Conservation (phyloP, 23 tunicate species). For the Oikopleura albicans region DNA sequence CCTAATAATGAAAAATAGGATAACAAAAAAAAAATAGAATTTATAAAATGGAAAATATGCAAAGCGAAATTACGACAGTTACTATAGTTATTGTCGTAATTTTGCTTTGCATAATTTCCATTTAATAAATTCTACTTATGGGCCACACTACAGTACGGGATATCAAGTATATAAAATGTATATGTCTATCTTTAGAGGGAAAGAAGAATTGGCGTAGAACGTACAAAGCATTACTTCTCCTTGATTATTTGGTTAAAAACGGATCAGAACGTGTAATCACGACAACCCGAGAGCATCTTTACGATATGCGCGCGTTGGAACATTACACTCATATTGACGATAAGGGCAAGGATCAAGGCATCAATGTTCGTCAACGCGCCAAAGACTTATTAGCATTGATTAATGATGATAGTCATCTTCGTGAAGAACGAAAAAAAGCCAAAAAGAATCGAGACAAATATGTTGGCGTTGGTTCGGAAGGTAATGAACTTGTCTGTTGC, state of each 20-base stretch:
- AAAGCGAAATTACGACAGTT: too few species aligned
- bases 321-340: constrained; percentile 43
- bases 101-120: too few species aligned
- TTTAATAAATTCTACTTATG: too few species aligned
- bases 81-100: too few species aligned
- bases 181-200: constrained; percentile 25
- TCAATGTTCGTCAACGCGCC: constrained; percentile 66
- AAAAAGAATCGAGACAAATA: constrained; percentile 73
- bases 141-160: too few species aligned
- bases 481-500: too few species aligned
- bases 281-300: constrained; percentile 70
- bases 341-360: constrained; percentile 76
- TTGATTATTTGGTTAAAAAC: constrained; percentile 42
- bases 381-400: constrained; percentile 47
- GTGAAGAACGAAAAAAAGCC: constrained; percentile 79
- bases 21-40: too few species aligned
- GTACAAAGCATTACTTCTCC: constrained; percentile 44
- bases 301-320: constrained; percentile 69
- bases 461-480: constrained; percentile 64
- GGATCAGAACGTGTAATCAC: constrained; percentile 85
- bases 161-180: too few species aligned
- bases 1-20: too few species aligned
- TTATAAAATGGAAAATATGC: too few species aligned
- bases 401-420: constrained; percentile 46
- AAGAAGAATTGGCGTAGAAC: constrained; percentile 54